A percentile compares a stretch with the other conserved stretches of the same genome.
These are phyloP conservation scores for Druceiella hillmani DNA, from an alignment of 2,888 invertebrate genomes.

Conservation along the genomic window DNA sequence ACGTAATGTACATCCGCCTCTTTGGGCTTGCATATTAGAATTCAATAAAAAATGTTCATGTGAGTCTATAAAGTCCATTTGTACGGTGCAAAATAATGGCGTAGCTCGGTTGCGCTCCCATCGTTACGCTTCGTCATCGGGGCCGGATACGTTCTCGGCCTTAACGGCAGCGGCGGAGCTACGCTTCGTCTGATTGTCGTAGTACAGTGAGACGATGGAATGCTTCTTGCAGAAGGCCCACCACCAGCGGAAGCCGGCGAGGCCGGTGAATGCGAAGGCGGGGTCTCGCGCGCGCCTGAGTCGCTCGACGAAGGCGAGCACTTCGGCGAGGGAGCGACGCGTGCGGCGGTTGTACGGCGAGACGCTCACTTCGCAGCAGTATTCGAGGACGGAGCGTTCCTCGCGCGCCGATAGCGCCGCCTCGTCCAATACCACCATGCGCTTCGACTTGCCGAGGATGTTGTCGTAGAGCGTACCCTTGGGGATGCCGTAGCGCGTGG, in stretches of 20 bases:
- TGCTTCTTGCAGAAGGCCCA: constrained; percentile 80
- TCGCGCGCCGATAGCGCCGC: constrained; percentile 56
- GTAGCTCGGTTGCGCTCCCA: no score
- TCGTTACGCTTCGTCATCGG: no score
- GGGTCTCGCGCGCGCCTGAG: constrained; percentile 54
- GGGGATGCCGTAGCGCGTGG: constrained; percentile 65
- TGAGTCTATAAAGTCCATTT: no score
- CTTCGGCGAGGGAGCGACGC: constrained; percentile 58
- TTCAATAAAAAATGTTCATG: no score
- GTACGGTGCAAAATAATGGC: no score
- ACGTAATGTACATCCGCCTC: no score
- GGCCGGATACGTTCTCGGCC: no score
- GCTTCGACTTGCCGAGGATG: constrained; percentile 69
- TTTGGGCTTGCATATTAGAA: no score
- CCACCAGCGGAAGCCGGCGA: constrained; percentile 75
- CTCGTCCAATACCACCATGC: constrained; percentile 70
- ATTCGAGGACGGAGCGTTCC: constrained; percentile 63
- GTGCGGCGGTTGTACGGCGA: constrained; percentile 68
- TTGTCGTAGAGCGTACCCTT: constrained; percentile 76
- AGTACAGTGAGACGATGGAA: constrained; percentile 63
- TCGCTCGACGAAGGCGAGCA: constrained; percentile 62
- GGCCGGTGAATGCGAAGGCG: constrained; percentile 60
- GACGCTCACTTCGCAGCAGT: constrained; percentile 65
- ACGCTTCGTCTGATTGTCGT: no score
- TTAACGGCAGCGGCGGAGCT: no score